Percentiles rank a stretch among this genome's conserved stretches.
phyloP scores from a whole-genome alignment of 2,113 vertebrate species.

The Epinephelus moara region DNA sequence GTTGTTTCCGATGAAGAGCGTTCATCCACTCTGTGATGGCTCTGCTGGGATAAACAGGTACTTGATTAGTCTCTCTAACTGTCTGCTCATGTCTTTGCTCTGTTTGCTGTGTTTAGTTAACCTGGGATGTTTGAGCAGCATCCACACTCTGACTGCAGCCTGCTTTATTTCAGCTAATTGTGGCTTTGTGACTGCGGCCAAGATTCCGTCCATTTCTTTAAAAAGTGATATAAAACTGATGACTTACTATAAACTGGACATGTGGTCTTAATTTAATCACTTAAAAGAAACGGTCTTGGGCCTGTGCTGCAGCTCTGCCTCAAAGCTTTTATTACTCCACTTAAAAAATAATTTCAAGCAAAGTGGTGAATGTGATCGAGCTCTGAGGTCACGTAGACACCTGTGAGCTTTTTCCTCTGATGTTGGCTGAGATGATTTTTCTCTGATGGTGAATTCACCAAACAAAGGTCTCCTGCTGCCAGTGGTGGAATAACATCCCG shows the following conservation, averaged over 20 bases:
- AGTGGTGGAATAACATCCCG: constrained; percentile 42
- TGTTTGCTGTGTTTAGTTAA: not conserved
- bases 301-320: constrained; percentile 39
- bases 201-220: constrained; percentile 10
- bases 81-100: not conserved
- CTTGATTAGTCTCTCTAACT: not conserved
- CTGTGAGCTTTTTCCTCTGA: constrained; percentile 51
- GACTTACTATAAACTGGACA: constrained; percentile 48
- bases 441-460: constrained; percentile 42
- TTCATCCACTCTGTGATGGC: not conserved
- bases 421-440: constrained; percentile 55
- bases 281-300: constrained; percentile 39
- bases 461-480: constrained; percentile 41
- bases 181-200: constrained; percentile 21
- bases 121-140: constrained; percentile 1
- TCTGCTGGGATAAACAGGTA: constrained; percentile 6
- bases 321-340: constrained; percentile 57
- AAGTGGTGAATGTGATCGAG: constrained; percentile 51
- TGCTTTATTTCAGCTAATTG: constrained; percentile 32
- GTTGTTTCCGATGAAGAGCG: not conserved
- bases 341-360: constrained; percentile 66
- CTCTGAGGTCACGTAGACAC: constrained; percentile 37
- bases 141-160: not conserved
- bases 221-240: constrained; percentile 24
- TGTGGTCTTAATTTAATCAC: constrained; percentile 73